Base-by-base conservation (phyloP, 1,140 invertebrate species). In the Pogonognathellus flavescens region DNA sequence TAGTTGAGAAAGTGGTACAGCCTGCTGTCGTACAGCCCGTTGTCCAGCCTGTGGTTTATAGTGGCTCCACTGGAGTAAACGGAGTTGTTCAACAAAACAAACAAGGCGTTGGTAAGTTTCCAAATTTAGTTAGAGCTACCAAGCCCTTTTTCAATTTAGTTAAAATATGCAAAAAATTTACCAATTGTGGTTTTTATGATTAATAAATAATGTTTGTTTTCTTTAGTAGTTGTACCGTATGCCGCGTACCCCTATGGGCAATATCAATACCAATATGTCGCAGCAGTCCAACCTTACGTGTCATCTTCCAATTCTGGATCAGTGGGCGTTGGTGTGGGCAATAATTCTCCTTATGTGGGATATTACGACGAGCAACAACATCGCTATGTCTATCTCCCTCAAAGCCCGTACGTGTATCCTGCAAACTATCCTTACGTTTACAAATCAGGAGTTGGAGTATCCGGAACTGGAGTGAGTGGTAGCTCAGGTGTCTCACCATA, bases 281-380 rank as follows among this genome's bases (percentile, higher is more conserved):
- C 70, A 14, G 25, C 70, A 6, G 70, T 76, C 16, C 41, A 41
- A n/a, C 70, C 70, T n/a, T 76, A 76, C 62, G 62, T 66, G 62
- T 66, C 62, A 66, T 66, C 62, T 14, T 66, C 62, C 41, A 76
- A 16, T n/a, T 76, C 70, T 76, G 70, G 70, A 50, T 76, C 70
- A 14, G 70, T 76, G 70, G 70, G 70, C 25, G 70, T 76, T 31
- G 70, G 70, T 49, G 70, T 76, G 70, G 70, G 70, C 70, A 76
- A 76, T n/a, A 49, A 41, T 76, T 76, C 70, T 50, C 70, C 70
- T 76, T 76, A 76, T 76, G 70, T 76, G 70, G 70, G 70, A 50
- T 76, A 76, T 11, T 76, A 76, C 41, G 70, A 76, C 41, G 70
- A 76, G 31, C 70, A 76, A 31, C 70, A 76, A 50, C 70, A 76